A percentile compares a stretch with the other conserved stretches of the same genome.
Conservation (phyloP, 1,140 invertebrate genomes). For the Brachionus angularis region DNA sequence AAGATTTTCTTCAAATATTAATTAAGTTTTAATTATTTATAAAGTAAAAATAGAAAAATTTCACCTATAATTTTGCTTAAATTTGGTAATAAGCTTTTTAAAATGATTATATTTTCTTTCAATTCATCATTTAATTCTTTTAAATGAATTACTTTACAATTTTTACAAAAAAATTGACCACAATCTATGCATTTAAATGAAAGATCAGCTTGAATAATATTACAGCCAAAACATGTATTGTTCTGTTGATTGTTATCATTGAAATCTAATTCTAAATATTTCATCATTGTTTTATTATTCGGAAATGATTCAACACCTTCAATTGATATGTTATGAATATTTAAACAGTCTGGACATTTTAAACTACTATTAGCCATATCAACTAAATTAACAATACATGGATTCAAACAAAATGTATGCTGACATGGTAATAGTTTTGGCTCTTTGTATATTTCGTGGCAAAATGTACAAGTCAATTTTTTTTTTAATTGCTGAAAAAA, state of each 20-base stretch:
- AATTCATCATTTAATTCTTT: too few species aligned
- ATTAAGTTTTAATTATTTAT: constrained; percentile 74
- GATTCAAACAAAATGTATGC: constrained; percentile 97
- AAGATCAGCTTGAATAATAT: too few species aligned
- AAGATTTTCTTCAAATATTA: too few species aligned
- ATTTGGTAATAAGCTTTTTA: neutral
- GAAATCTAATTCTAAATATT: neutral
- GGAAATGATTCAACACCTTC: constrained; percentile 73
- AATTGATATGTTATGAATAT: constrained; percentile 91
- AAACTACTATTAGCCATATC: constrained; percentile 64
- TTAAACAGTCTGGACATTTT: constrained; percentile 96
- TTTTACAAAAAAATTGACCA: too few species aligned
- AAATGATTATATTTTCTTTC: neutral
- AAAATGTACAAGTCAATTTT: constrained; percentile 92
- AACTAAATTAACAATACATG: constrained; percentile 64
- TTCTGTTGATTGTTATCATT: too few species aligned
- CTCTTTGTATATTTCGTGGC: constrained; percentile 88
- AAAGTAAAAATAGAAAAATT: too few species aligned
- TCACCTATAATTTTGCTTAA: too few species aligned
- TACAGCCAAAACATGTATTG: too few species aligned
- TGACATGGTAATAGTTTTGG: constrained; percentile 97
- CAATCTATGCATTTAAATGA: too few species aligned
- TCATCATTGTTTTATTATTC: neutral
- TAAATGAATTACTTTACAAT: too few species aligned
- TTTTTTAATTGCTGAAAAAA: constrained; percentile 78